A percentile compares a stretch with the other conserved stretches of the same genome.
Conservation (phyloP, 2,888 invertebrate genomes). For the Phrixothrix hirtus region DNA sequence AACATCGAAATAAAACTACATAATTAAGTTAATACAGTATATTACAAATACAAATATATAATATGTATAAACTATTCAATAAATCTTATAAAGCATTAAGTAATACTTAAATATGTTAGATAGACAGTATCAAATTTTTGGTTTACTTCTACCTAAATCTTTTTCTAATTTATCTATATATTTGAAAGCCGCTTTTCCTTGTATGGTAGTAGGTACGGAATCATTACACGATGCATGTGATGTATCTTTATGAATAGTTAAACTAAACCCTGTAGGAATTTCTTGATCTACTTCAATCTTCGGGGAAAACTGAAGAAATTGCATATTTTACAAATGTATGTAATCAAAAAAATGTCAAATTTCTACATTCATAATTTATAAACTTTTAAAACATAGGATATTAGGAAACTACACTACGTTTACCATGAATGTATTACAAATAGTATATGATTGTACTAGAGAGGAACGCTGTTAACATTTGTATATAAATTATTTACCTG, state of each 20-base stretch:
- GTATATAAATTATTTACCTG: too few relatives aligned
- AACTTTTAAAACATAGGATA: too few relatives aligned
- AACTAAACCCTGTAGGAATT: neutral
- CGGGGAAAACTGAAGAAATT: neutral
- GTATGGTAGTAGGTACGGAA: neutral
- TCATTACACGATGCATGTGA: too few relatives aligned
- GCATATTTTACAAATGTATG: too few relatives aligned
- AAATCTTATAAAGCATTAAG: slow-evolving; percentile 14
- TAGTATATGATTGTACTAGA: too few relatives aligned
- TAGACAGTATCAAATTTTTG: slow-evolving; percentile 6
- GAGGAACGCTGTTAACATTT: too few relatives aligned
- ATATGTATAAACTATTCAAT: slow-evolving; percentile 10
- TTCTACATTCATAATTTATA: too few relatives aligned
- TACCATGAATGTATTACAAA: too few relatives aligned
- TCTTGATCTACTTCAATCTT: slow-evolving; percentile 10
- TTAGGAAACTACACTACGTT: too few relatives aligned
- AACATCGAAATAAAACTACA: slow-evolving; percentile 39
- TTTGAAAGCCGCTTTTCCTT: slow-evolving; percentile 8
- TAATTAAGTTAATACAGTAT: too few relatives aligned
- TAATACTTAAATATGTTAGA: slow-evolving; percentile 1
- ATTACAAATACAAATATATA: too few relatives aligned
- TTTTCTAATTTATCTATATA: slow-evolving; percentile 15
- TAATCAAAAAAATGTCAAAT: too few relatives aligned
- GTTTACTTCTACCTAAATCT: slow-evolving; percentile 8
- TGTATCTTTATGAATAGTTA: slow-evolving; percentile 8